Evolutionary conservation across 2,113 vertebrate genomes (phyloP).

Genomic region (Noturus placidus): DNA sequence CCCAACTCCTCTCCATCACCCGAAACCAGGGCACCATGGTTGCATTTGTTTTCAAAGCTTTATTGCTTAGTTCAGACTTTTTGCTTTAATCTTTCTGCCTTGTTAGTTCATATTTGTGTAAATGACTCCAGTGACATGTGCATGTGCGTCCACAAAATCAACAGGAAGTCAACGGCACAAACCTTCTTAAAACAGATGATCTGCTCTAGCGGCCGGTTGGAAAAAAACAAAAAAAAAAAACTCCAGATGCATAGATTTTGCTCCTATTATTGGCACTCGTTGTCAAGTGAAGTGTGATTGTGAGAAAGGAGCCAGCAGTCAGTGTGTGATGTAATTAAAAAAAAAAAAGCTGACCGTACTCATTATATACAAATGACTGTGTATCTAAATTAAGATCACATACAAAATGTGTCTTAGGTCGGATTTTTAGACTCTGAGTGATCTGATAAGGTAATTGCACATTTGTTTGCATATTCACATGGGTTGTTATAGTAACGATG

Average conservation of each 20-base stretch:
- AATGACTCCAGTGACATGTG: not conserved
- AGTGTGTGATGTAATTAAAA: not conserved
- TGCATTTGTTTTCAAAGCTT: not conserved
- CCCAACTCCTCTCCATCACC: conserved; percentile 6
- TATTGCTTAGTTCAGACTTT: not conserved
- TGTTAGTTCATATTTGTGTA: not conserved
- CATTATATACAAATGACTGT: not conserved
- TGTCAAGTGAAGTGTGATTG: not conserved
- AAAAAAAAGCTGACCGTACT: not conserved
- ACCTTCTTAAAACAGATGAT: conserved; percentile 2
- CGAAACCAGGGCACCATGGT: not conserved
- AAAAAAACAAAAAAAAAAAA: not conserved
- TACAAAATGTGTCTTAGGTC: not conserved
- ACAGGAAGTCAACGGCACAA: not conserved
- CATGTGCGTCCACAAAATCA: not conserved
- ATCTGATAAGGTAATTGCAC: not conserved
- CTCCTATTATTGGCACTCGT: not conserved
- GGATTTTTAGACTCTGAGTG: not conserved
- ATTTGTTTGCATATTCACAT: not conserved
- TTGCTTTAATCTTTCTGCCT: not conserved
- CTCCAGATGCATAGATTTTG: too few species aligned
- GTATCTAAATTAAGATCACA: not conserved
- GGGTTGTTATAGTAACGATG: not conserved
- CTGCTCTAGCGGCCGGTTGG: too few species aligned
- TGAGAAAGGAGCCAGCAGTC: not conserved